phyloP scores from a whole-genome alignment of 2,888 invertebrate species.

The Drosophila testacea region DNA sequence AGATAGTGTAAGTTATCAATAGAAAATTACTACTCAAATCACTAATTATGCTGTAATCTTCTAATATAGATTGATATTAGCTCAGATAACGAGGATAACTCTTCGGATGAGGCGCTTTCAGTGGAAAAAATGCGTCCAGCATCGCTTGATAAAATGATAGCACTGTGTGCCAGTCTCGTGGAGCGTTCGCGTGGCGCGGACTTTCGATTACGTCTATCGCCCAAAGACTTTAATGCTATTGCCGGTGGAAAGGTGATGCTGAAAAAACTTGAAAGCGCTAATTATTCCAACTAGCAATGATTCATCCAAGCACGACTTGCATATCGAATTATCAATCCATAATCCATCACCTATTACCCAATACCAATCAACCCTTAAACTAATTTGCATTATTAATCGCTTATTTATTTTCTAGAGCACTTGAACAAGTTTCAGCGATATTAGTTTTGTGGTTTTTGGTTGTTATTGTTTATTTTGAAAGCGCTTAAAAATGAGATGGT shows the following conservation, averaged over 20 bases:
- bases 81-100: slow-evolving; percentile 86
- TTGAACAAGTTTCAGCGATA: not conserved
- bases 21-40: not conserved
- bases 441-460: slow-evolving; percentile 3
- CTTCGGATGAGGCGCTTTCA: slow-evolving; percentile 86
- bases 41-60: not conserved
- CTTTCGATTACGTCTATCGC: slow-evolving; percentile 90
- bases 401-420: slow-evolving; percentile 19
- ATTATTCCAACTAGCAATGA: slow-evolving; percentile 37
- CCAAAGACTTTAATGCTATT: slow-evolving; percentile 92
- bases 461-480: not conserved
- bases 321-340: slow-evolving; percentile 34
- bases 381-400: slow-evolving; percentile 23
- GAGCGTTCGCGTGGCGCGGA: slow-evolving; percentile 94
- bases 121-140: slow-evolving; percentile 93
- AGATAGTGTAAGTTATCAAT: slow-evolving; percentile 88
- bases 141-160: slow-evolving; percentile 97
- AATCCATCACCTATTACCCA: slow-evolving; percentile 18
- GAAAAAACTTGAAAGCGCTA: slow-evolving; percentile 55
- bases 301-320: slow-evolving; percentile 31
- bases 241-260: slow-evolving; percentile 92
- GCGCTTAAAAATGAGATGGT: not conserved
- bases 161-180: slow-evolving; percentile 93
- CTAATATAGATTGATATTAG: slow-evolving; percentile 83
- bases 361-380: slow-evolving; percentile 22